Evolutionary conservation across 2,888 invertebrate genomes (phyloP).

Genomic region (Bruchidius siliquastri): DNA sequence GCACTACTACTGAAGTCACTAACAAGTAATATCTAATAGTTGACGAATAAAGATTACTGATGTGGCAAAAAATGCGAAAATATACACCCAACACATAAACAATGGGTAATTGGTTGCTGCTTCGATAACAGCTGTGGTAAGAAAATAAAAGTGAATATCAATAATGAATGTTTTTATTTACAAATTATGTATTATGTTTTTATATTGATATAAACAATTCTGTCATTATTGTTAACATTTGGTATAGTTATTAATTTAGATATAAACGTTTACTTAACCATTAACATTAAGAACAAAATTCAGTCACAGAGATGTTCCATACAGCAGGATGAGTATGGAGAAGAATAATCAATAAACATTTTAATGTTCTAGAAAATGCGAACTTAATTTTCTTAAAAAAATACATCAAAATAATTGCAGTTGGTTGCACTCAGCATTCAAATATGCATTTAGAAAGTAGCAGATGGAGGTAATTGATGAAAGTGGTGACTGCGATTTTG

Average conservation of each 20-base stretch:
- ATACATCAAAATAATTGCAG: neutral
- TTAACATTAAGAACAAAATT: slow-evolving; percentile 33
- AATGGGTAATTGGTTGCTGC: too few relatives aligned
- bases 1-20: too few relatives aligned
- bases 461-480: too few relatives aligned
- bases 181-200: slow-evolving; percentile 29
- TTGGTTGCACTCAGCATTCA: neutral
- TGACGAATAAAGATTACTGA: too few relatives aligned
- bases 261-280: slow-evolving; percentile 36
- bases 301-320: slow-evolving; percentile 37
- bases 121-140: neutral
- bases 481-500: too few relatives aligned
- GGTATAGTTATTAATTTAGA: slow-evolving; percentile 40
- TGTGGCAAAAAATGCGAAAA: too few relatives aligned
- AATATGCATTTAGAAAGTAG: neutral
- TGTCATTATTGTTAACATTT: slow-evolving; percentile 41
- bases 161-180: slow-evolving; percentile 20
- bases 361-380: neutral
- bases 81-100: too few relatives aligned
- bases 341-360: slow-evolving; percentile 9
- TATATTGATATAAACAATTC: slow-evolving; percentile 36
- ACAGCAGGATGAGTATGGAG: neutral
- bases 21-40: too few relatives aligned
- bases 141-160: neutral
- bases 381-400: neutral